Conservation (phyloP, 2,113 vertebrate species). For the Engystomops pustulosus region DNA sequence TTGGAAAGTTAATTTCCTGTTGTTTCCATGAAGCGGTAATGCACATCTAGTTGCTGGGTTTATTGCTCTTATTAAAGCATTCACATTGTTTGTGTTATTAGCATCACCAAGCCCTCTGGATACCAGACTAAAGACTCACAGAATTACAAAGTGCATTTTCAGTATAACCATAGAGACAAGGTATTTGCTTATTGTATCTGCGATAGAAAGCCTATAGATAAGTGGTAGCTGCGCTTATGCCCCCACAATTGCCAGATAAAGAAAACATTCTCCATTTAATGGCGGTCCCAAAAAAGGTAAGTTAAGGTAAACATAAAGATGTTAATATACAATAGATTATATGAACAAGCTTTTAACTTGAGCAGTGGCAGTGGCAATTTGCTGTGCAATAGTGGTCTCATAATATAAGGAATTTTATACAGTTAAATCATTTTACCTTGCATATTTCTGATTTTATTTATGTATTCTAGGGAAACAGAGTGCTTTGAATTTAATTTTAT, state of each 20-base stretch:
- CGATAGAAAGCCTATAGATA: background rate
- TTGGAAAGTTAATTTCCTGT: constrained; percentile 48
- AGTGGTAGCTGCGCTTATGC: background rate
- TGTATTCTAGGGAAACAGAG: too few species aligned
- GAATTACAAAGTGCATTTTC: constrained; percentile 4
- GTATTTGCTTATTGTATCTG: background rate
- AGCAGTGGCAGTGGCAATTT: too few species aligned
- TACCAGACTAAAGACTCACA: background rate
- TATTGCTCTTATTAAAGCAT: constrained; percentile 49
- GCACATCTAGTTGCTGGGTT: constrained; percentile 31
- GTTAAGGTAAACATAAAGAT: background rate
- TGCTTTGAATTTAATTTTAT: too few species aligned
- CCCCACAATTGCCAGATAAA: background rate
- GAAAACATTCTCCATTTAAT: background rate
- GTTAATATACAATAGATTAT: background rate
- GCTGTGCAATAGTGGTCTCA: too few species aligned
- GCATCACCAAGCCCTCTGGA: constrained; percentile 37
- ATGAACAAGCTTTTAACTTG: too few species aligned
- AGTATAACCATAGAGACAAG: background rate
- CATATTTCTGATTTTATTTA: too few species aligned
- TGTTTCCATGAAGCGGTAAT: constrained; percentile 45
- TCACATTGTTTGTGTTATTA: constrained; percentile 44
- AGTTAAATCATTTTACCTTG: too few species aligned
- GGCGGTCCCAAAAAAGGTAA: background rate
- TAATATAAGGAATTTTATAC: too few species aligned